phyloP scores from a whole-genome alignment of 2,797 vertebrate species.

The Brotula barbata region DNA sequence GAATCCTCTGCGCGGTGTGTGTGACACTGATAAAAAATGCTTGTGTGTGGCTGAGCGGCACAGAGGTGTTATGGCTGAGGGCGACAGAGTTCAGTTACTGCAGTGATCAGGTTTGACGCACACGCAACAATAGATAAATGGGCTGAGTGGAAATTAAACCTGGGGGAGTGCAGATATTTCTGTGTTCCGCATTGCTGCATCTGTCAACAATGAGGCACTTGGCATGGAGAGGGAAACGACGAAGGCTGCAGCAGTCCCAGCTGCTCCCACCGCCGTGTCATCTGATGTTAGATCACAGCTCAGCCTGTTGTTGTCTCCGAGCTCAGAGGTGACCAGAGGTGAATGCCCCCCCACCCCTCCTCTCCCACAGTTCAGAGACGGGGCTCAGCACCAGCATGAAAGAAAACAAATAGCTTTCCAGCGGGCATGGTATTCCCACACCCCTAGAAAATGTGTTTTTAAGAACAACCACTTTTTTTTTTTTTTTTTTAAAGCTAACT shows the following conservation, averaged over 20 bases:
- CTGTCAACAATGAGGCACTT: conserved; percentile 60
- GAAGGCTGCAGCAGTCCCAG: conserved; percentile 26
- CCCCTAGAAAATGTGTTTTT: too few relatives aligned
- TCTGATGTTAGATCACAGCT: conserved; percentile 65
- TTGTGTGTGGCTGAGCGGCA: conserved; percentile 49
- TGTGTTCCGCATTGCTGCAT: conserved; percentile 63
- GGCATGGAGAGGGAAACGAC: conserved; percentile 47
- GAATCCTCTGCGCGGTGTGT: conserved; percentile 53
- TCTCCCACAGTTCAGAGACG: too few relatives aligned
- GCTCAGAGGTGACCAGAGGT: conserved; percentile 59
- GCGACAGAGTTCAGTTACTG: conserved; percentile 53
- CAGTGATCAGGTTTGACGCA: conserved; percentile 41
- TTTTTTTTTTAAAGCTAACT: conserved; percentile 39
- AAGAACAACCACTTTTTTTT: conserved; percentile 34
- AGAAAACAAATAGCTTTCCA: conserved; percentile 58
- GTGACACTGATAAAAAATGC: conserved; percentile 76
- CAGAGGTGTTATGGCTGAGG: conserved; percentile 53
- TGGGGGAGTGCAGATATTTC: conserved; percentile 52
- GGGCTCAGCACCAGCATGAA: too few relatives aligned
- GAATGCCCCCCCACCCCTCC: too few relatives aligned
- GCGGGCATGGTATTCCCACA: too few relatives aligned
- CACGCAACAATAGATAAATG: conserved; percentile 61
- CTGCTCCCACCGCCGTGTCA: conserved; percentile 60
- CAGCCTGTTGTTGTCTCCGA: conserved; percentile 64
- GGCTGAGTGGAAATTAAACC: conserved; percentile 60